Base-by-base conservation (phyloP, 2,797 vertebrate genomes). In the Pteropus rufus region DNA sequence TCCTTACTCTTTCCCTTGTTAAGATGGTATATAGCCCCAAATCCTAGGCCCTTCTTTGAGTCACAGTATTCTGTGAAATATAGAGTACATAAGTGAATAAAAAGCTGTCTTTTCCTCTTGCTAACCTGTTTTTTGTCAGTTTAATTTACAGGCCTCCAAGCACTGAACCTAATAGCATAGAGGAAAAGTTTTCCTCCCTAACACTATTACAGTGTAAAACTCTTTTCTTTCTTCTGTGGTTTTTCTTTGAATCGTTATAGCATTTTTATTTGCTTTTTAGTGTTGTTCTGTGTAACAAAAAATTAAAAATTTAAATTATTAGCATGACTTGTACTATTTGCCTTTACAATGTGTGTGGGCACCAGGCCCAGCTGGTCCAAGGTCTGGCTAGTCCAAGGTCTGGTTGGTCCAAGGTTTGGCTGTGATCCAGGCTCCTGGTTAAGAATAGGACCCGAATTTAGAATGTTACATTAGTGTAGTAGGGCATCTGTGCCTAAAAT, bases 301-400 rank as follows among this genome's bases (percentile, higher is more conserved):
- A 88, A 87, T 60, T 65, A 44, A 56, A 80, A 36, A 14, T 89
- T 91, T 72, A 75, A 91, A 84, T 82, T 82, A 93, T 84, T 91
- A 88, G 18, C 41, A 62, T 84, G 54, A 64, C 36, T 60, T 87
- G n/a, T 64, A 81, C 52, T 58, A 84, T 73, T 93, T 87, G 67
- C 54, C 26, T 92, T 91, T 89, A 39, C 84, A 76, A 52, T 87
- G 1, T 75, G 34, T 46, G 46, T 46, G 49, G 15, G 49, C 5
- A 16, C 49, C 15, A 49, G 15, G 15, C 49, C 15, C 15, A 5
- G 49, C 49, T 16, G 14, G 15, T 49, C 49, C 49, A 5, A 49
- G 15, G 14, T 49, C 49, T 49, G 49, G 15, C 49, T 49, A 15
- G 49, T 49, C 49, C 49, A 16, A 16, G 49, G 49, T 49, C 4